Evolutionary conservation across 2,888 invertebrate genomes (phyloP).

Genomic region (Protodeltote pygarga): DNA sequence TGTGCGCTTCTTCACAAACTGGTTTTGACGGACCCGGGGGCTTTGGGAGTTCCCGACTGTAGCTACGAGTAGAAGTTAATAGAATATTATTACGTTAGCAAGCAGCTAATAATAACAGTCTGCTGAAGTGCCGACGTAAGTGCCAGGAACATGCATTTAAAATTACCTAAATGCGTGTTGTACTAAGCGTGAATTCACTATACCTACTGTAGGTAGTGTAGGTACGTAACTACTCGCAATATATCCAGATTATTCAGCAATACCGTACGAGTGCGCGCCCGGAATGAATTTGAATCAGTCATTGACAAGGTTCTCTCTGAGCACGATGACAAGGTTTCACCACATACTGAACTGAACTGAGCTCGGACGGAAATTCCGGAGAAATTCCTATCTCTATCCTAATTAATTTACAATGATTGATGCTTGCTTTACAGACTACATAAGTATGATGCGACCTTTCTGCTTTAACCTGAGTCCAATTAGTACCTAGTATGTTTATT

Average conservation of each 20-base stretch:
- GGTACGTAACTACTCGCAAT: not conserved
- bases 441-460: too few relatives aligned
- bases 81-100: constrained; percentile 4
- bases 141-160: not conserved
- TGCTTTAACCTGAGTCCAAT: too few relatives aligned
- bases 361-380: constrained; percentile 2
- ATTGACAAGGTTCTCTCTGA: constrained; percentile 11
- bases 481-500: too few relatives aligned
- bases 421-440: not conserved
- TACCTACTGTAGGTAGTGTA: too few relatives aligned
- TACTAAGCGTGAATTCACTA: not conserved
- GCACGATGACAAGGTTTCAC: constrained; percentile 12
- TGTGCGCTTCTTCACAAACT: constrained; percentile 3
- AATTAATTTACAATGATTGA: too few relatives aligned
- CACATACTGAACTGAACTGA: not conserved
- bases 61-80: constrained; percentile 1
- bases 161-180: constrained; percentile 4
- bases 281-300: constrained; percentile 19
- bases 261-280: not conserved
- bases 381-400: too few relatives aligned
- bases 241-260: not conserved
- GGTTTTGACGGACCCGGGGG: constrained; percentile 7
- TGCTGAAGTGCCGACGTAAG: not conserved
- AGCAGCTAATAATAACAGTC: not conserved
- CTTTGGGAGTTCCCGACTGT: not conserved